Base-by-base conservation (phyloP, 2,888 invertebrate species). In the Brachylomia viminalis region DNA sequence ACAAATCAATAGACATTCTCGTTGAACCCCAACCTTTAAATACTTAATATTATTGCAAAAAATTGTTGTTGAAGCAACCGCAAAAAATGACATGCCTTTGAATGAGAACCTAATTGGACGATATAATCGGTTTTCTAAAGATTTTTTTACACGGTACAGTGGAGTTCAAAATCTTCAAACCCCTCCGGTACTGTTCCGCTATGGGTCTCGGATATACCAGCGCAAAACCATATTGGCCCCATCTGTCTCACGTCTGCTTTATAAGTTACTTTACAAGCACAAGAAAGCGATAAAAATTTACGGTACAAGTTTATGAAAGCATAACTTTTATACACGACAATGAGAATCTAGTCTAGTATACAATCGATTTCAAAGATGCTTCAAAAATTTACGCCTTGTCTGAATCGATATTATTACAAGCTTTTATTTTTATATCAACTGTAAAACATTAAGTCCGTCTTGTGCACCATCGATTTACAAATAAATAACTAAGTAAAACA, bases 201-300 rank as follows among this genome's bases (percentile, higher is more conserved):
- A 66, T 27, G 56, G 79, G 56, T 52, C 27, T 47, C 56, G 20
- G 20, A 73, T 65, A 79, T 83, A 80, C 15, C 45, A 74, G 73
- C 56, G 49, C 73, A 42, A 33, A 59, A 58, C 23, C 54, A 38
- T 61, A 59, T 64, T 42, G 45, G 54, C 20, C 64, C 71, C 61
- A 68, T 52, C 73, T 58, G 58, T 74, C 58, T 38, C 61, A 65
- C 56, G 45, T 56, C 45, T 65, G 52, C 47, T 59, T 72, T 56
- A 81, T 49, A 77, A 72, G 67, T 79, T 33, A 62, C 59, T 80
- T 71, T 70, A 73, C 83, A 72, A 79, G 80, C 47, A 59, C 62
- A 66, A 66, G 58, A 70, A 83, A 72, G 45, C 54, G 59, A 78
- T 83, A 72, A 83, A 78, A 75, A 33, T 79, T 75, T 52, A 83